Conservation (phyloP, 2,113 vertebrate species). For the Spheniscus mendiculus region DNA sequence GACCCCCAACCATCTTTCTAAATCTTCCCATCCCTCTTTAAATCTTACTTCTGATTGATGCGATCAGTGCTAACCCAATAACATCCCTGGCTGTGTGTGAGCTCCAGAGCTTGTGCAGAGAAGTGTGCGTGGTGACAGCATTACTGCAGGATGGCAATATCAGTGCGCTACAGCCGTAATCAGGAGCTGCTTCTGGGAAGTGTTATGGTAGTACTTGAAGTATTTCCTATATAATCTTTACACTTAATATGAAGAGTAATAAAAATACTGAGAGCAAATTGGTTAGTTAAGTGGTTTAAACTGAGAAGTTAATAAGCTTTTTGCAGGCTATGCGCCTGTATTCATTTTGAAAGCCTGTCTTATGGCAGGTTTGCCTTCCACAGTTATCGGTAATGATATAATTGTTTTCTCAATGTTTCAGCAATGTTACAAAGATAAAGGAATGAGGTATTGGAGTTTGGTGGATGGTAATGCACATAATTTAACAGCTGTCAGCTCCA, state of each 20-base stretch:
- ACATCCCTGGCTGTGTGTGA: fast-evolving
- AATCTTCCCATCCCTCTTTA: neutral
- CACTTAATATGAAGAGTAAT: neutral
- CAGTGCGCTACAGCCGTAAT: fast-evolving
- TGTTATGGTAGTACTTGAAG: fast-evolving
- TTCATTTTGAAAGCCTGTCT: neutral
- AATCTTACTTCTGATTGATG: fast-evolving
- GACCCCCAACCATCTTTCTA: fast-evolving
- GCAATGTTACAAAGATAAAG: neutral
- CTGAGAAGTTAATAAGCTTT: neutral
- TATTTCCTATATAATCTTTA: neutral
- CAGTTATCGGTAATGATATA: neutral
- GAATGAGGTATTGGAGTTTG: neutral
- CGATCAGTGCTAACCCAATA: fast-evolving
- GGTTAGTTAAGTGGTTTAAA: neutral
- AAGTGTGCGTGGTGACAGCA: fast-evolving
- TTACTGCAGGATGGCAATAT: fast-evolving
- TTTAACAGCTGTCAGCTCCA: neutral
- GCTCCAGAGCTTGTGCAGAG: fast-evolving
- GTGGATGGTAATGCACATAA: neutral
- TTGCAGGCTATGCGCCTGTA: neutral
- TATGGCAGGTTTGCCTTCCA: neutral
- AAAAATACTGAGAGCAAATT: neutral
- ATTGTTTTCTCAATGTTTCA: neutral
- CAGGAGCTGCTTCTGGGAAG: neutral